Base-by-base conservation (phyloP, 2,797 vertebrate genomes). In the Coendou prehensilis region DNA sequence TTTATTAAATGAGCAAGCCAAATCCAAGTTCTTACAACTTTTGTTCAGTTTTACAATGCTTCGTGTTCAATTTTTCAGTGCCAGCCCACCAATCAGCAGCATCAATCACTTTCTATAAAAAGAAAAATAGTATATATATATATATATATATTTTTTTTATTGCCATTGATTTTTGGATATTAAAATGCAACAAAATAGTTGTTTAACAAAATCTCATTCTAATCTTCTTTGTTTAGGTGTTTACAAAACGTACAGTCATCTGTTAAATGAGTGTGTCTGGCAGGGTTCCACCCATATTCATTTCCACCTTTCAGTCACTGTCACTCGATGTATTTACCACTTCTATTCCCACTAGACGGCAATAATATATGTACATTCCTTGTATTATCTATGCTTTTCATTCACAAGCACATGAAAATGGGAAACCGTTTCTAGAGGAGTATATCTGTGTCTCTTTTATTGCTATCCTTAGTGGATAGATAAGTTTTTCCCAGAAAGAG, bases 181-280 rank as follows among this genome's bases (percentile, higher is more conserved):
- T 81, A 76, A 69, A 83, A 73, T 47, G 30, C 87, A 85, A 71
- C 9, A 93, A 85, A 87, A 81, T 69, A 56, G 14, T 54, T 4
- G 26, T 59, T 81, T 88, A 67, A 83, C 11, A 15, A 63, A 83
- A 63, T 41, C 57, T 63, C 67, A 56, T 56, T 78, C 57, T 90
- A 82, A 63, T 67, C 1, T 73, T 88, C n/a, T 86, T 92, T 76
- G n/a, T 93, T 84, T 67, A 67, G 22, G 75, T 86, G 22, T 87
- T 88, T 69, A 8, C 56, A 52, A 84, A 89, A 89, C 37, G 50
- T 17, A 76, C 14, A 73, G 47, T 54, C 23, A 75, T 26, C 15
- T 63, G 56, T 50, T 47, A 69, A 56, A 11, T 50, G 47, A 37
- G 4, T 1, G 11, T 59, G 57, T 33, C 50, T 61, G 54, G n/a